Percentiles rank a stretch among this genome's conserved stretches.
phyloP scores from a whole-genome alignment of 2,113 vertebrate genomes.

The Laticauda laticaudata region DNA sequence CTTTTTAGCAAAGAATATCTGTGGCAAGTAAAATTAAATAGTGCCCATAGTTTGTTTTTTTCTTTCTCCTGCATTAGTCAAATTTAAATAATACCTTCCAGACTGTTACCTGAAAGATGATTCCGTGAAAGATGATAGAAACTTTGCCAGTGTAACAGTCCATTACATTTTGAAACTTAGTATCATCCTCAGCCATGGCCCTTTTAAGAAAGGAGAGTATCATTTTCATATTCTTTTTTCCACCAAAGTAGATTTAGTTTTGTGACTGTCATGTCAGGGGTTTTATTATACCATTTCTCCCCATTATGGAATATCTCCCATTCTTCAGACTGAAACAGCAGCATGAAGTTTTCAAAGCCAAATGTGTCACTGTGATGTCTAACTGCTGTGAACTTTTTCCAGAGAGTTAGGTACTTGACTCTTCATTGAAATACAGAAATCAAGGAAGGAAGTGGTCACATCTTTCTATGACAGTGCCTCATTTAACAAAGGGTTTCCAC shows the following conservation, averaged over 20 bases:
- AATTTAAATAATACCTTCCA: conserved; percentile 7
- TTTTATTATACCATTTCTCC: background rate
- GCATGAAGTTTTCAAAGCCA: background rate
- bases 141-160: conserved; percentile 6
- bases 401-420: background rate
- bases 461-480: background rate
- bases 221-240: background rate
- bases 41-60: background rate
- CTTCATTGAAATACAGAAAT: background rate
- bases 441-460: background rate
- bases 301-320: background rate
- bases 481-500: background rate
- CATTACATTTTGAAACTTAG: conserved; percentile 14
- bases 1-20: background rate
- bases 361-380: background rate
- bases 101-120: background rate
- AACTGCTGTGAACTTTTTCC: background rate
- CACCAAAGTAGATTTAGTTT: background rate
- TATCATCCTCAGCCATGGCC: background rate
- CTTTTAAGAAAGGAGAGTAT: conserved; percentile 12
- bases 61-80: conserved; percentile 5
- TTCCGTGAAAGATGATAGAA: background rate
- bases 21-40: too few species aligned
- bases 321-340: background rate
- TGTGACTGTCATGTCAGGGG: background rate